phyloP scores from a whole-genome alignment of 2,888 invertebrate species.

The Cylloceria caligata region DNA sequence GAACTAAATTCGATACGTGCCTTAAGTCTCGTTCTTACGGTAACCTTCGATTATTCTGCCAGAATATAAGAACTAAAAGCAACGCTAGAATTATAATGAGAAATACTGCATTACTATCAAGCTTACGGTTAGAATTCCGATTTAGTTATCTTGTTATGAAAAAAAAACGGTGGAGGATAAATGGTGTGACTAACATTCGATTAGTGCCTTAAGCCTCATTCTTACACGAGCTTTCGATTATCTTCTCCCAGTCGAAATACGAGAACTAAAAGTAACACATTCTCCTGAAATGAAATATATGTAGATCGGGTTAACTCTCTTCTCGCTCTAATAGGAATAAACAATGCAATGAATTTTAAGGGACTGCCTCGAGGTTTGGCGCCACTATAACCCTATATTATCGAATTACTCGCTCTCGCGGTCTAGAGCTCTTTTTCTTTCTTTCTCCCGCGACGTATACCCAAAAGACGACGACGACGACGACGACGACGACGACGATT shows the following conservation, averaged over 20 bases:
- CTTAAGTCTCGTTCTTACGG: too few species aligned
- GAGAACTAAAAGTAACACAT: constrained; percentile 1
- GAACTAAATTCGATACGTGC: too few species aligned
- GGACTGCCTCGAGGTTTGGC: constrained; percentile 75
- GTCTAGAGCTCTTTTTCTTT: constrained; percentile 41
- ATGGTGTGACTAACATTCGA: too few species aligned
- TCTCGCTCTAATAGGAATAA: constrained; percentile 76
- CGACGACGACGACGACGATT: constrained; percentile 39
- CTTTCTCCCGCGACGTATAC: constrained; percentile 25
- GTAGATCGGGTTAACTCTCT: constrained; percentile 69
- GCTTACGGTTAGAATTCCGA: too few species aligned
- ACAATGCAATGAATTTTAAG: constrained; percentile 80
- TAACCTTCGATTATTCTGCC: too few species aligned
- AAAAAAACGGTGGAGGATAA: too few species aligned
- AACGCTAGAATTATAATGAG: too few species aligned
- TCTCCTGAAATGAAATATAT: constrained; percentile 68
- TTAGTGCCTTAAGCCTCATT: constrained; percentile 7
- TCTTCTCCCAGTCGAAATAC: not conserved
- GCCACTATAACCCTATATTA: constrained; percentile 81
- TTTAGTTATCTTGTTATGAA: too few species aligned
- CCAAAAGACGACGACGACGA: constrained; percentile 38
- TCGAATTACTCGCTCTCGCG: constrained; percentile 77
- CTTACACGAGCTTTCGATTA: not conserved
- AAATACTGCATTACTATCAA: too few species aligned
- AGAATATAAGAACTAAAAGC: too few species aligned